A percentile compares a stretch with the other conserved stretches of the same genome.
phyloP scores from a whole-genome alignment of 30 jellyfish, hydroid and myxozoan genomes.

The Rhopilema esculentum region DNA sequence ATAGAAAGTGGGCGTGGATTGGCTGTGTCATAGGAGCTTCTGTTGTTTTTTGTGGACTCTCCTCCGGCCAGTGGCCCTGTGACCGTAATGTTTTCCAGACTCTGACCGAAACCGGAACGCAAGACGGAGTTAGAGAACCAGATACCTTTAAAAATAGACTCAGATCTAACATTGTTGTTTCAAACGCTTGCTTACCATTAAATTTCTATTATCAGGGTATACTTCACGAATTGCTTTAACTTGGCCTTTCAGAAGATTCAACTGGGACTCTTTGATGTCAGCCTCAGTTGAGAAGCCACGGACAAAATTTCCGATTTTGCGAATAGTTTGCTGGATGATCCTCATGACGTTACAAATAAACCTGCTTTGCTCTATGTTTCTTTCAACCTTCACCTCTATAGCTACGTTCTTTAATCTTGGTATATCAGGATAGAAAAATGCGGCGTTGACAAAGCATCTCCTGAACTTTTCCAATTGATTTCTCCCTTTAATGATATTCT shows the following conservation, averaged over 20 bases:
- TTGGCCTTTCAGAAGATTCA: conserved; percentile 68
- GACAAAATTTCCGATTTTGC: not conserved
- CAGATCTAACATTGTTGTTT: no score
- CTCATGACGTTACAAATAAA: conserved; percentile 21
- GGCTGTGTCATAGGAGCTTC: no score
- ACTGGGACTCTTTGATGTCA: not conserved
- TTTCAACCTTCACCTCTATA: conserved; percentile 13
- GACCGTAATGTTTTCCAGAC: no score
- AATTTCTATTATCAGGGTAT: conserved; percentile 7
- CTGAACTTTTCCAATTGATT: conserved; percentile 61
- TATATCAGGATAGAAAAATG: conserved; percentile 44
- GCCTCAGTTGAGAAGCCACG: no score
- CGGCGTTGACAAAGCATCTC: conserved; percentile 39
- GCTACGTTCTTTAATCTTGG: conserved; percentile 7
- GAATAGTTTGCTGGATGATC: not conserved
- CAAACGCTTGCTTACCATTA: conserved; percentile 5
- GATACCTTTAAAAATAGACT: no score
- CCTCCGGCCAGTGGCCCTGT: no score
- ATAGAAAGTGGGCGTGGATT: no score
- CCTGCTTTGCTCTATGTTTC: conserved; percentile 12
- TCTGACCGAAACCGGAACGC: no score
- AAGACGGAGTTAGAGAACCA: no score
- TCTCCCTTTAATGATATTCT: conserved; percentile 52
- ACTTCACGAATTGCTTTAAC: conserved; percentile 64
- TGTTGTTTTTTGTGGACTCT: no score